Percentiles rank a stretch among this genome's conserved stretches.
phyloP scores from a whole-genome alignment of 2,113 vertebrate genomes.

The Corythornis madagascariensis region DNA sequence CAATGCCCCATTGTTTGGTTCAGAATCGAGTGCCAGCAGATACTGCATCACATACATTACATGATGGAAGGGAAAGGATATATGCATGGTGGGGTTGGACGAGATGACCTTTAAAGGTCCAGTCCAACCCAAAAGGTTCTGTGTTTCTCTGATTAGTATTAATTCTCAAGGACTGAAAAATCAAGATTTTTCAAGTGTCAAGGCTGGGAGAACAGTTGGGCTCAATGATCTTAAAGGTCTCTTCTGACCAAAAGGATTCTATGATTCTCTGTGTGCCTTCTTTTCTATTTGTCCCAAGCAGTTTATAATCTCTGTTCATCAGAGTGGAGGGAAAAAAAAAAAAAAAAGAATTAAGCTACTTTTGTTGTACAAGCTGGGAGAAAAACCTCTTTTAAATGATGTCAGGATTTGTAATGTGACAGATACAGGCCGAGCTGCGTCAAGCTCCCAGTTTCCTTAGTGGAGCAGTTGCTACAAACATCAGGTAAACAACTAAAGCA shows the following conservation, averaged over 20 bases:
- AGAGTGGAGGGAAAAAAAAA: background rate
- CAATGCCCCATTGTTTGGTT: background rate
- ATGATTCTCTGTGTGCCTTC: background rate
- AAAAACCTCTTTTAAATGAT: background rate
- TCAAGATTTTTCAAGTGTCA: background rate
- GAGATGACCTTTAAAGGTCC: background rate
- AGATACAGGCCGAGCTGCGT: background rate
- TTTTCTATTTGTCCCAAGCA: background rate
- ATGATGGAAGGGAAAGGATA: background rate
- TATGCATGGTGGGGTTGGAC: background rate
- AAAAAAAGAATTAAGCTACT: background rate
- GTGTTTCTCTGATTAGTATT: background rate
- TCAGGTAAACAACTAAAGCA: background rate
- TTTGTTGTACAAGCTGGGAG: background rate
- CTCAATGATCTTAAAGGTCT: background rate
- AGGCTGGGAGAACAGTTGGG: background rate
- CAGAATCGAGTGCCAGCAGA: background rate
- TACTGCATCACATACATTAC: background rate
- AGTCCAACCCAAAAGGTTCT: background rate
- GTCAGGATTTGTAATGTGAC: background rate
- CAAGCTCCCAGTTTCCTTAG: background rate
- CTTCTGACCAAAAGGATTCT: background rate
- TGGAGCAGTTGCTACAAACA: background rate
- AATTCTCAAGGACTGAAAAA: slow-evolving; percentile 2
- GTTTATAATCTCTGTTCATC: background rate